Percentiles rank a stretch among this genome's conserved stretches.
These are phyloP conservation scores for Criorhina ranunculi DNA, from an alignment of 2,888 invertebrate genomes.

Conservation along the genomic window DNA sequence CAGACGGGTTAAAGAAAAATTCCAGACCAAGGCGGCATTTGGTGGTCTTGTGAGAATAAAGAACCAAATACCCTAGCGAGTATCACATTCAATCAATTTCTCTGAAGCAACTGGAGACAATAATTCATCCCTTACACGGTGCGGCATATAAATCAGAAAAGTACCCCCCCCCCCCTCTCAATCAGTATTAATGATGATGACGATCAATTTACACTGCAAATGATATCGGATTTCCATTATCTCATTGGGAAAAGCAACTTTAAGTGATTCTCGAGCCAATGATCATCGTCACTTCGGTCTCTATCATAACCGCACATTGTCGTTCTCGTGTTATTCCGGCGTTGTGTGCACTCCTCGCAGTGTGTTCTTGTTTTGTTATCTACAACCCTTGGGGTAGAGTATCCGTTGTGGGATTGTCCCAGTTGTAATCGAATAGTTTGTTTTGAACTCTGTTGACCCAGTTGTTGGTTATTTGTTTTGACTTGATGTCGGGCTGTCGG, in stretches of 20 bases:
- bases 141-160: slow-evolving; percentile 10
- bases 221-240: slow-evolving; percentile 63
- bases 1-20: slow-evolving; percentile 6
- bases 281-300: slow-evolving; percentile 54
- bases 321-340: not conserved
- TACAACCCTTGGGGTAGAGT: slow-evolving; percentile 2
- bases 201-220: slow-evolving; percentile 58
- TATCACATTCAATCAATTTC: slow-evolving; percentile 26
- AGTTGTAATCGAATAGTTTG: slow-evolving; percentile 63
- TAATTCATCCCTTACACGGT: slow-evolving; percentile 15
- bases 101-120: slow-evolving; percentile 8
- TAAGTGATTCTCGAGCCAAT: slow-evolving; percentile 60
- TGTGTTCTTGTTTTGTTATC: slow-evolving; percentile 16
- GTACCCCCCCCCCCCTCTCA: slow-evolving; percentile 38
- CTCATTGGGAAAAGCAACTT: slow-evolving; percentile 46
- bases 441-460: slow-evolving; percentile 43
- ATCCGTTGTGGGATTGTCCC: slow-evolving; percentile 30
- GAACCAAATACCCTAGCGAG: slow-evolving; percentile 15
- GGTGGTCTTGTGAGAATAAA: too few species aligned
- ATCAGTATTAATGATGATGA: slow-evolving; percentile 38
- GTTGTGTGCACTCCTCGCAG: not conserved
- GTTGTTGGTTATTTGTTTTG: slow-evolving; percentile 36
- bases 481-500: slow-evolving; percentile 13
- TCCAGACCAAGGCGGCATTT: slow-evolving; percentile 9
- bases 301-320: slow-evolving; percentile 35